Evolutionary conservation across 2,113 vertebrate species (phyloP).

Genomic region (Tichodroma muraria): DNA sequence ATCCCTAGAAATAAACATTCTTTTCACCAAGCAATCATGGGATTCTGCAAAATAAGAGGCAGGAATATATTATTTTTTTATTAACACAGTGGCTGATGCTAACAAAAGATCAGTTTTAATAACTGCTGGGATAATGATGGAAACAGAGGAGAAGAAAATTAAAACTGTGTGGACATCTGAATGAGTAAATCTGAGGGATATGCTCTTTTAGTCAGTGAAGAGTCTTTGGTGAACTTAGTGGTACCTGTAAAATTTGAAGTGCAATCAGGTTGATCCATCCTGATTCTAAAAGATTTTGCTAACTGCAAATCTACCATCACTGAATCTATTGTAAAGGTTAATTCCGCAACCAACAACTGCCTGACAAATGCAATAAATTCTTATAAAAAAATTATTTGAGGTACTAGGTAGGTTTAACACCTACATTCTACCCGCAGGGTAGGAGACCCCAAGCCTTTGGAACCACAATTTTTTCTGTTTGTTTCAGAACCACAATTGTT

Average conservation of each 20-base stretch:
- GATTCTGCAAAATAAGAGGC: neutral
- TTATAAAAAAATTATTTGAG: neutral
- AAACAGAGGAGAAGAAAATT: neutral
- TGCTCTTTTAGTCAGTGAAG: neutral
- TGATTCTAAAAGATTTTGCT: neutral
- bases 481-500: rapidly evolving
- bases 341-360: neutral
- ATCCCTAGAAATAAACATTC: neutral
- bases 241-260: neutral
- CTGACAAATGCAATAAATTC: neutral
- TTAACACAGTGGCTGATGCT: neutral
- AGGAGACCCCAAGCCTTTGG: neutral
- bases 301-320: neutral
- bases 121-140: neutral
- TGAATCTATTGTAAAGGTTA: neutral
- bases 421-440: neutral
- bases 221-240: neutral
- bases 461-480: neutral
- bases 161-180: neutral
- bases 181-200: neutral
- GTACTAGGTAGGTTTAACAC: neutral
- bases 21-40: neutral
- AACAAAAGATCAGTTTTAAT: neutral
- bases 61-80: neutral
- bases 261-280: neutral